Percentiles rank a stretch among this genome's conserved stretches.
Evolutionary conservation across 2,113 vertebrate genomes (phyloP).

Genomic region (Uropsilus gracilis): DNA sequence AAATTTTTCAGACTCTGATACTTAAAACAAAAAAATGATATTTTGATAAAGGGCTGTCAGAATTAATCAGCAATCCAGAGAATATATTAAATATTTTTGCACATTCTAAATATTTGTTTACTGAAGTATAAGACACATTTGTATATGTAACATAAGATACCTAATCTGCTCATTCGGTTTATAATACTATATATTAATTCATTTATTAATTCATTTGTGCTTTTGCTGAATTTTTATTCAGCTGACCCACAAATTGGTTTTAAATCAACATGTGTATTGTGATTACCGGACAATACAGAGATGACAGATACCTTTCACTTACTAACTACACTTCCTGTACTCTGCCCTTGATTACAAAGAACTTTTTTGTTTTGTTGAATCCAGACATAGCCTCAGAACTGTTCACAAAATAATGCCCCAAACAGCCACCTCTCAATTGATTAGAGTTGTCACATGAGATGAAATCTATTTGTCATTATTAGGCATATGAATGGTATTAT

Average conservation of each 20-base stretch:
- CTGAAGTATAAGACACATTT: not conserved
- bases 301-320: not conserved
- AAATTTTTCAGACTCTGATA: no score
- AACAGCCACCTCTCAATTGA: conserved; percentile 55
- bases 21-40: not conserved
- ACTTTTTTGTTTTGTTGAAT: conserved; percentile 29
- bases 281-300: not conserved
- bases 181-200: no score
- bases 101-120: not conserved
- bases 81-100: not conserved
- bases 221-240: conserved; percentile 3
- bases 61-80: not conserved
- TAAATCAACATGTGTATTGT: not conserved
- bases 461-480: conserved; percentile 62
- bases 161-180: not conserved
- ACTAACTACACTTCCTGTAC: not conserved
- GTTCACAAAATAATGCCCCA: conserved; percentile 36
- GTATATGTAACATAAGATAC: not conserved
- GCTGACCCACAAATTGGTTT: not conserved
- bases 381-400: conserved; percentile 31
- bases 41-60: not conserved
- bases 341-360: conserved; percentile 29
- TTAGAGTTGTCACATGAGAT: conserved; percentile 60
- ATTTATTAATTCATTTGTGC: not conserved
- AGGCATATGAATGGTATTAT: not conserved